Percentiles rank a stretch among this genome's conserved stretches.
Evolutionary conservation across 2,113 vertebrate genomes (phyloP).

Genomic region (Passer montanus): DNA sequence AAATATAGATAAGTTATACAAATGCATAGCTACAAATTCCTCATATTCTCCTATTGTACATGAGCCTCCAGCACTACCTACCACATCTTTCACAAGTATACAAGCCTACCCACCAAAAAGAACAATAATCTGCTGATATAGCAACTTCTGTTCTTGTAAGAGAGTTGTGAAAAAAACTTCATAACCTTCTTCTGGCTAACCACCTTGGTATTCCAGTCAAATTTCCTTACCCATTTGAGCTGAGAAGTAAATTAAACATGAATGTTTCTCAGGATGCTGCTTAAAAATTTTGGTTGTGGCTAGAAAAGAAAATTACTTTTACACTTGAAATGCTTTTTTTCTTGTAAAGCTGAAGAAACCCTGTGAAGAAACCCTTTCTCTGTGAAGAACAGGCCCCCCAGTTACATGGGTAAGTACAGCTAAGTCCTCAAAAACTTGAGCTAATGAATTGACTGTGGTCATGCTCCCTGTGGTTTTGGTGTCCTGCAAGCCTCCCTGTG

Average conservation of each 20-base stretch:
- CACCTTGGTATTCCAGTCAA: not conserved
- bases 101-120: not conserved
- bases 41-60: not conserved
- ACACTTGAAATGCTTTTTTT: not conserved
- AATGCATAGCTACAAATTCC: not conserved
- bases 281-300: not conserved
- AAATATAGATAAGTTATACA: not conserved
- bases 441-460: not conserved
- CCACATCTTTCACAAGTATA: not conserved
- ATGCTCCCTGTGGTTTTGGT: slow-evolving; percentile 3
- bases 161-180: not conserved
- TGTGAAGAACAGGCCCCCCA: not conserved
- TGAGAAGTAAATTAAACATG: slow-evolving; percentile 20
- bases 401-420: not conserved
- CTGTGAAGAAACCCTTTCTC: not conserved
- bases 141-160: not conserved
- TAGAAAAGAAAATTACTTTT: not conserved
- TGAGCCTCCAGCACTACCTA: not conserved
- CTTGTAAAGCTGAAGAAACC: not conserved
- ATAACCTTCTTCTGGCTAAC: not conserved
- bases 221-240: not conserved
- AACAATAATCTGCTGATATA: not conserved
- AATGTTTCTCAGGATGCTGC: not conserved
- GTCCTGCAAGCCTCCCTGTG: slow-evolving; percentile 22
- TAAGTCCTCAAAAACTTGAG: not conserved